Base-by-base conservation (phyloP, 2,888 invertebrate genomes). In the Drosophila nr. perissopoda region DNA sequence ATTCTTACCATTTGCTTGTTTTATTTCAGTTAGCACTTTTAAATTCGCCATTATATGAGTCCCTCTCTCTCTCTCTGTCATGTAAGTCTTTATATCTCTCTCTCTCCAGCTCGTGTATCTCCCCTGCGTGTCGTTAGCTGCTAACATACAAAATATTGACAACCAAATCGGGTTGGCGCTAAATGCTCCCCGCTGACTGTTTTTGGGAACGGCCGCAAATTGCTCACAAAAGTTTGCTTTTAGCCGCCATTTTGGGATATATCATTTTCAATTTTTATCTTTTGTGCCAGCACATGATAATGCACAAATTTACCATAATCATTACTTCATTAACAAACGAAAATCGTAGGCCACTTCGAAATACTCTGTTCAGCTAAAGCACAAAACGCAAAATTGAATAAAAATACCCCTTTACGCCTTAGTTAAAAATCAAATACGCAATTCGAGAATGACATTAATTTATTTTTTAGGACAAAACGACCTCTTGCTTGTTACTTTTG, bases 131-230 rank as follows among this genome's bases (percentile, higher is more conserved):
- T 76, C 80, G 69, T 84, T 83, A 80, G 76, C 72, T 53, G 52
- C 40, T 80, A 87, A 74, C 71, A 72, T 74, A 72, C 74, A 76
- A 82, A 84, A 81, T 74, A 76, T 84, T 79, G 75, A 79, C 79
- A 79, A 74, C 60, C 70, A 79, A 76, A 79, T 79, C 79, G 76
- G 68, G 70, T 81, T 70, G 59, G 64, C 65, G 59, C 62, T 79
- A 86, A 83, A 72, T 70, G 64, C 75, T 70, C 83, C 79, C 83
- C 40, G 65, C 29, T 70, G 83, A 80, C 69, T 34, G 51, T 48
- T 65, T 69, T n/a, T 27, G 53, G 16, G 46, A 67, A 64, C 42
- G 31, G 54, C 51, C 53, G 42, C 66, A 70, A 76, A 54, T 60
- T 59, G 29, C 29, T 29, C 48, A 36, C 46, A 46, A 51, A 51